These are phyloP conservation scores for Notodonta dromedarius DNA, from an alignment of 2,888 invertebrate genomes.

Conservation along the genomic window DNA sequence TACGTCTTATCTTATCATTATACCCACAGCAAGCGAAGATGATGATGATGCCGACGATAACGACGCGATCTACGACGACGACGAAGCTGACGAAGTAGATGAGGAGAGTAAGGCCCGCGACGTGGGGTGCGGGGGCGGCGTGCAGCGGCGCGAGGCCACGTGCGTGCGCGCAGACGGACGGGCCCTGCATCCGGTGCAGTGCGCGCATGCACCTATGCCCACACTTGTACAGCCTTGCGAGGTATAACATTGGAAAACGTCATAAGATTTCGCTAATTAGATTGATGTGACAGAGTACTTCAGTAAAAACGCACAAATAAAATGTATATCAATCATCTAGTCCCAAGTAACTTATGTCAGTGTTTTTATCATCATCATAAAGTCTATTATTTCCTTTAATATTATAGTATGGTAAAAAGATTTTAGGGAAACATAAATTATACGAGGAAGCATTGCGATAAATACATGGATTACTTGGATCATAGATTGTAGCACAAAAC, in stretches of 20 bases:
- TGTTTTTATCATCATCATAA: too few species aligned
- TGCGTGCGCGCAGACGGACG: constrained; percentile 81
- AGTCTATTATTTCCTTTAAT: too few species aligned
- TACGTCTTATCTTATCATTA: too few species aligned
- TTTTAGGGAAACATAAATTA: too few species aligned
- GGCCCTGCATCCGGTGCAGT: constrained; percentile 74
- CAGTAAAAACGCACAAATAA: too few species aligned
- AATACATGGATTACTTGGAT: too few species aligned
- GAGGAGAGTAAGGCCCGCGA: constrained; percentile 44
- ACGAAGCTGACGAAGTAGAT: constrained; percentile 61
- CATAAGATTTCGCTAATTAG: background rate
- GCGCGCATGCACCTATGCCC: constrained; percentile 78
- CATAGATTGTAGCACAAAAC: too few species aligned
- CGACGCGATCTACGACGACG: constrained; percentile 72
- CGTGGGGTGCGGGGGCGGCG: constrained; percentile 83
- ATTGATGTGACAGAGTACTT: too few species aligned
- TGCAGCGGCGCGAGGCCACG: constrained; percentile 82
- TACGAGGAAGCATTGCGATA: too few species aligned
- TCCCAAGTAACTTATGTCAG: too few species aligned
- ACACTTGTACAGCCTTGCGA: constrained; percentile 83
- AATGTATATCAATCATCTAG: too few species aligned
- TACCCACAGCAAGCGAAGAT: constrained; percentile 46
- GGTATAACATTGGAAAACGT: constrained; percentile 44
- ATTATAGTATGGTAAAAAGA: too few species aligned
- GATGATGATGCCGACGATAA: constrained; percentile 65